Conservation (phyloP, 2,113 vertebrate genomes). For the Phaethornis superciliosus region DNA sequence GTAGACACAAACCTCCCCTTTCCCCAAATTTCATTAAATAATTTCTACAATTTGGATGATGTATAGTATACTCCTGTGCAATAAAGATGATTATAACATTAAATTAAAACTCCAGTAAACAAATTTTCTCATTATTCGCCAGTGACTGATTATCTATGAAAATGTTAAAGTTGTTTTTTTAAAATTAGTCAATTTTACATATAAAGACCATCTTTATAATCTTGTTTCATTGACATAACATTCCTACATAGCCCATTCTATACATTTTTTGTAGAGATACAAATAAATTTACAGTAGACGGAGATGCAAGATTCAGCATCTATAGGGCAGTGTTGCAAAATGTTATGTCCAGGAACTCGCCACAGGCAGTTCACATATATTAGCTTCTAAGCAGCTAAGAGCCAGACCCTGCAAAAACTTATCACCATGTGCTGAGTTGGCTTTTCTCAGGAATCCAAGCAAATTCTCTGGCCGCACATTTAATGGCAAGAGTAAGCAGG, state of each 20-base stretch:
- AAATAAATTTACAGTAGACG: conserved; percentile 34
- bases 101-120: neutral
- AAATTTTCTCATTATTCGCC: neutral
- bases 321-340: conserved; percentile 22
- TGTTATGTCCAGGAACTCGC: neutral
- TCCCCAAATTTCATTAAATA: neutral
- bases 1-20: conserved; percentile 59
- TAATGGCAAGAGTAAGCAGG: neutral
- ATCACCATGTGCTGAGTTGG: neutral
- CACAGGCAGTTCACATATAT: neutral
- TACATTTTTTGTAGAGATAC: conserved; percentile 19
- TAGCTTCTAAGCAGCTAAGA: neutral
- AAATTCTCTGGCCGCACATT: neutral
- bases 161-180: neutral
- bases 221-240: neutral
- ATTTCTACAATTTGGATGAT: neutral
- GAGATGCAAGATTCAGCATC: conserved; percentile 18
- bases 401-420: conserved; percentile 11
- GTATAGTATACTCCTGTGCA: neutral
- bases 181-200: neutral
- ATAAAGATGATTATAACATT: neutral
- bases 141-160: neutral
- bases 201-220: neutral
- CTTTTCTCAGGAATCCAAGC: neutral
- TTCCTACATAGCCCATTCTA: conserved; percentile 12